phyloP scores from a whole-genome alignment of 2,113 vertebrate genomes.

The Cavia porcellus region DNA sequence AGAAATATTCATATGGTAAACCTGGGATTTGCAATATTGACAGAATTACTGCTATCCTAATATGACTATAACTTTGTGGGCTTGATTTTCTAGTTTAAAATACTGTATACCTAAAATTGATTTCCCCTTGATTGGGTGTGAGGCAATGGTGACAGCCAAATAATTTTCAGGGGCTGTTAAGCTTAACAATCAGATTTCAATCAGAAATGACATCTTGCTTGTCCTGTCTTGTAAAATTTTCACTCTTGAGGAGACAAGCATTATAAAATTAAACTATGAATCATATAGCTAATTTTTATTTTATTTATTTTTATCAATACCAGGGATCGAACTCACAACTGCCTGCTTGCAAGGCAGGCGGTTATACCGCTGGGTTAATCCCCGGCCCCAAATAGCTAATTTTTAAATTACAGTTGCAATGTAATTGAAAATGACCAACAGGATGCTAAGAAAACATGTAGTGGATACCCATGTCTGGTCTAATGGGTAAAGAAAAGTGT shows the following conservation, averaged over 20 bases:
- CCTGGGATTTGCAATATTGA: neutral
- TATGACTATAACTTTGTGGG: neutral
- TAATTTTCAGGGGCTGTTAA: neutral
- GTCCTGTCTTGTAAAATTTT: slow-evolving; percentile 13
- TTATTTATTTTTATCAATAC: too few relatives aligned
- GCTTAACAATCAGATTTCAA: neutral
- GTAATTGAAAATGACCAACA: neutral
- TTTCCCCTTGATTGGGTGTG: neutral
- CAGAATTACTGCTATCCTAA: neutral
- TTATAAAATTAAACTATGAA: neutral
- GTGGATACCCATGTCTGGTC: neutral
- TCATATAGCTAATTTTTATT: neutral
- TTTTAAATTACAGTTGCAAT: neutral
- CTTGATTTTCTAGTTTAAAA: slow-evolving; percentile 32
- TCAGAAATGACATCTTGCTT: neutral
- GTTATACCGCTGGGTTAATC: too few relatives aligned
- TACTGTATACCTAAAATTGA: neutral
- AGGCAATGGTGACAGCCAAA: neutral
- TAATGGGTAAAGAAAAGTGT: neutral
- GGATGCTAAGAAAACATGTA: neutral
- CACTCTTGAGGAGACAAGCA: neutral
- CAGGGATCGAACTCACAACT: too few relatives aligned
- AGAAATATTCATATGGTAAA: neutral
- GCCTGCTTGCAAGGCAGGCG: too few relatives aligned
- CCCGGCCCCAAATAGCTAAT: neutral